Evolutionary conservation across 2,797 vertebrate genomes (phyloP).

Genomic region (Dromococcyx pavoninus): DNA sequence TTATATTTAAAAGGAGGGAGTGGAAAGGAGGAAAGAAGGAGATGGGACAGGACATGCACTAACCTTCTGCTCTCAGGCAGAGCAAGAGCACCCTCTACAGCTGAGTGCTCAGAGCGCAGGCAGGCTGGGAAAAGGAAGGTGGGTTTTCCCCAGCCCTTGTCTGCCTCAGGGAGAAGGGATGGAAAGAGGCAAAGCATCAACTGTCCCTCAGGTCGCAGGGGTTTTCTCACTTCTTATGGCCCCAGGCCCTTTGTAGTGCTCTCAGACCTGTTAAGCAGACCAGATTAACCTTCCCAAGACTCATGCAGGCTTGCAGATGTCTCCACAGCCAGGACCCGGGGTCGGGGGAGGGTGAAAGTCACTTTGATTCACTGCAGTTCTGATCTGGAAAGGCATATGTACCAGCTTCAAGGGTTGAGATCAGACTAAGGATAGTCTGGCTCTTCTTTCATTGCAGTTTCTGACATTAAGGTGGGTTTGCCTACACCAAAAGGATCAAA

Average conservation of each 20-base stretch:
- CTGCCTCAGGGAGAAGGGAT: too few species aligned
- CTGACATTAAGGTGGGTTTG: not conserved
- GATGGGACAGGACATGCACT: not conserved
- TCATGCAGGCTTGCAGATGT: not conserved
- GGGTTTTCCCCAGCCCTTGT: too few species aligned
- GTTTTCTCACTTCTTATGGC: not conserved
- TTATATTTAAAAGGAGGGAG: not conserved
- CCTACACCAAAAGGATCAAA: not conserved
- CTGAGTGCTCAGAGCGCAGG: not conserved
- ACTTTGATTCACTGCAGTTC: not conserved
- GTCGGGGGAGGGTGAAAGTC: not conserved
- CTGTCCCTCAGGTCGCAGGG: not conserved
- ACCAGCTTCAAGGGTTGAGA: not conserved
- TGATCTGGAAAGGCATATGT: not conserved
- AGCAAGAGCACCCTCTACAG: conserved; percentile 69
- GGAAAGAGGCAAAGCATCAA: not conserved
- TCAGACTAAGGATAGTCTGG: not conserved
- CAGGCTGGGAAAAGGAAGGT: not conserved
- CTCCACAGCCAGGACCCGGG: not conserved
- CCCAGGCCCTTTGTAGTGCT: not conserved
- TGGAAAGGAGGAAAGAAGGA: not conserved
- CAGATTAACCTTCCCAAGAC: not conserved
- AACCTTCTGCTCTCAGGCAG: not conserved
- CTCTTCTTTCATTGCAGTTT: not conserved
- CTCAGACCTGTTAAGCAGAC: not conserved